These are phyloP conservation scores for Corythoichthys intestinalis DNA, from an alignment of 2,113 vertebrate species.

Conservation along the genomic window DNA sequence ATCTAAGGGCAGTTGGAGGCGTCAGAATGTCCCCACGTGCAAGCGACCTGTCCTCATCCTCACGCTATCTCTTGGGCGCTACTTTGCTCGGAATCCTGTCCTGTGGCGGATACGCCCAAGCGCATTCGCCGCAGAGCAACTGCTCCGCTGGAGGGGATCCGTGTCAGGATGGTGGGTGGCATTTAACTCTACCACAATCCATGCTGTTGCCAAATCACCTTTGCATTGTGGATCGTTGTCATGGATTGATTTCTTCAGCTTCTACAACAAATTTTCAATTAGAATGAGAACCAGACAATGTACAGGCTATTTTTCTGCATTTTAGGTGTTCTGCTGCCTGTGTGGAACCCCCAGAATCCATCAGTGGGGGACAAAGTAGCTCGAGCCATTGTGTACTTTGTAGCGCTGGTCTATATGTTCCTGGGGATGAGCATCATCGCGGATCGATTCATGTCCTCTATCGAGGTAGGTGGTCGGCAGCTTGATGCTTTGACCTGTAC, in stretches of 20 bases:
- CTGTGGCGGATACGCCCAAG: slow-evolving; percentile 38
- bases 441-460: slow-evolving; percentile 82
- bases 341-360: slow-evolving; percentile 81
- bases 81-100: slow-evolving; percentile 49
- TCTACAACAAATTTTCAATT: too few relatives aligned
- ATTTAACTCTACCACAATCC: too few relatives aligned
- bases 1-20: slow-evolving; percentile 23
- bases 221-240: too few relatives aligned
- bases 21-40: slow-evolving; percentile 24
- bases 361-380: slow-evolving; percentile 81
- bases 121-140: slow-evolving; percentile 33
- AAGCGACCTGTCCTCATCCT: slow-evolving; percentile 9
- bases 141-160: slow-evolving; percentile 62
- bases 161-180: slow-evolving; percentile 69
- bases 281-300: too few relatives aligned
- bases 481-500: not conserved
- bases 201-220: too few relatives aligned
- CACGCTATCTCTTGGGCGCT: slow-evolving; percentile 31
- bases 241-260: too few relatives aligned
- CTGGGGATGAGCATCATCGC: slow-evolving; percentile 83
- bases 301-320: not conserved
- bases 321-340: slow-evolving; percentile 74
- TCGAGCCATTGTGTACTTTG: slow-evolving; percentile 81
- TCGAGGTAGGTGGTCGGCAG: slow-evolving; percentile 52
- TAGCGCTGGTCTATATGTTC: slow-evolving; percentile 82